A percentile compares a stretch with the other conserved stretches of the same genome.
Conservation (phyloP, 2,888 invertebrate species). For the Odontocolon sp. region DNA sequence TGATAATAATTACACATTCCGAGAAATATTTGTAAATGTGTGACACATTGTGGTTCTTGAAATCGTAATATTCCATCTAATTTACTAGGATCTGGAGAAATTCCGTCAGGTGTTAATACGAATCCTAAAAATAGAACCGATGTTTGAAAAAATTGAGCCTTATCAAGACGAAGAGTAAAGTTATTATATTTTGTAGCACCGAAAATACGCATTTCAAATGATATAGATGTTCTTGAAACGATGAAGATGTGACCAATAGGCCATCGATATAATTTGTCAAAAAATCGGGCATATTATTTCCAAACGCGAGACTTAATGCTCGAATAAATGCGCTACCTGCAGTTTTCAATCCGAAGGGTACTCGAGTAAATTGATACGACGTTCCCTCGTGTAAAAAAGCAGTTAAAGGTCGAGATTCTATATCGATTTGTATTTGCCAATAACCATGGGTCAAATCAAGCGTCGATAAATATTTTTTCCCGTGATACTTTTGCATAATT, state of each 20-base stretch:
- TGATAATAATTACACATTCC: conserved; percentile 51
- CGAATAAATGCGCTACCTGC: conserved; percentile 62
- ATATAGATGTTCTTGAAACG: conserved; percentile 60
- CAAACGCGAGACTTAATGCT: conserved; percentile 52
- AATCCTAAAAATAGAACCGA: conserved; percentile 59
- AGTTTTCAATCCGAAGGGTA: conserved; percentile 71
- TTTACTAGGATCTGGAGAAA: conserved; percentile 46
- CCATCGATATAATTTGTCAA: conserved; percentile 70
- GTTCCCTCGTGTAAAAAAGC: conserved; percentile 61
- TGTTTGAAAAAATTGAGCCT: conserved; percentile 14
- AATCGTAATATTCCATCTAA: conserved; percentile 62
- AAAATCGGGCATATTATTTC: conserved; percentile 65
- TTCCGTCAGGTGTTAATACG: conserved; percentile 31
- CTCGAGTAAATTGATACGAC: conserved; percentile 65
- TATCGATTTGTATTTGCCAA: conserved; percentile 24
- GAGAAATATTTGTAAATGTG: conserved; percentile 62
- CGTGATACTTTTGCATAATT: conserved; percentile 40
- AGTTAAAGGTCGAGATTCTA: conserved; percentile 45
- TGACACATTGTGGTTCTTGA: conserved; percentile 61
- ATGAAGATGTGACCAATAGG: conserved; percentile 65
- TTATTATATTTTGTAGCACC: conserved; percentile 48
- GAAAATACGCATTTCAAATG: conserved; percentile 61
- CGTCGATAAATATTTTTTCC: conserved; percentile 13
- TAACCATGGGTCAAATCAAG: conserved; percentile 37
- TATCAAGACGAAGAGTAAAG: conserved; percentile 60